Base-by-base conservation (phyloP, 1,140 invertebrate genomes). In the Chrysopa pallens region DNA sequence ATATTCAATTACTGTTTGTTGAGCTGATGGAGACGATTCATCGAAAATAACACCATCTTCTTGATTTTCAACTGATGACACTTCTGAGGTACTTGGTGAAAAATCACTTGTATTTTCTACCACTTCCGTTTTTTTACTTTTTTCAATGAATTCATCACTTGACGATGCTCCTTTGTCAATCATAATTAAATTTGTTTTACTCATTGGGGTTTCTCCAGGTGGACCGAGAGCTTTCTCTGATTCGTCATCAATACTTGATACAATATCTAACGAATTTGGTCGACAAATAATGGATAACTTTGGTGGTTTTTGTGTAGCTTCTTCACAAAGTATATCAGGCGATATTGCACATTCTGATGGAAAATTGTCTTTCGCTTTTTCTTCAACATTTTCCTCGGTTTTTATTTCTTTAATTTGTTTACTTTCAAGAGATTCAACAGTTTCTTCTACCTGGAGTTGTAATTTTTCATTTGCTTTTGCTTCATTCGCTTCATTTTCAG, bases 231-330 rank as follows among this genome's bases (percentile, higher is more conserved):
- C 4, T 14, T 31, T 29, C 17, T 23, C 17, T 2, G 17, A 23
- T 38, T n/a, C 11, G 50, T 33, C 31, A 33, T 33, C 8, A 33
- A 33, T 12, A 33, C 15, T 29, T 6, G 36, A 40, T 2, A 46
- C 49, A 12, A 62, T 48, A 40, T 63, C 51, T 15, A 63, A 42
- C 2, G 57, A 57, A 38, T 58, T 60, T 0, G 61, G 60, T 9
- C 59, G 49, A 42, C 44, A 42, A 38, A 47, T 8, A 8, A 6
- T 8, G 37, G 42, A 15, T 43, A 12, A 27, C 39, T 23, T 43
- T 38, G 11, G n/a, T 23, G 5, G 11, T 35, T 11, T 13, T 15
- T 28, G 9, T 4, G 2, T 42, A n/a, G 36, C n/a, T 36, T 38
- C 14, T 44, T 31, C 39, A 17, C 29, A n/a, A 27, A 43, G n/a